phyloP scores from a whole-genome alignment of 2,888 invertebrate species.

The Nezara viridula region DNA sequence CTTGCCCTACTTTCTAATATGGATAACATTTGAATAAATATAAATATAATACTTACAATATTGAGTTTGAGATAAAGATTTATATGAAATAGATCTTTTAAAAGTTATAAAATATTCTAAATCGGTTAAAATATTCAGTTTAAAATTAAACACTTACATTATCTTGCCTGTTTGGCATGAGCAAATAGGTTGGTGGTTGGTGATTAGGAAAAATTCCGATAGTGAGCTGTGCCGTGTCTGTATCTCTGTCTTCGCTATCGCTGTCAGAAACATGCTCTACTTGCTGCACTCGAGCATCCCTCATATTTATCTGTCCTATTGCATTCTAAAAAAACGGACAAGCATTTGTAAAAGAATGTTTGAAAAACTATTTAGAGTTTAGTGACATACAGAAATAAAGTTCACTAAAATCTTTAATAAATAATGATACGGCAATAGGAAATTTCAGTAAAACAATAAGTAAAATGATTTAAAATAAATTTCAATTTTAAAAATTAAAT shows the following conservation, averaged over 20 bases:
- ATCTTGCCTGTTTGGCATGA: constrained; percentile 93
- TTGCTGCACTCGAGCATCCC: constrained; percentile 94
- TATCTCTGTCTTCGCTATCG: constrained; percentile 88
- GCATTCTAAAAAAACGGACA: constrained; percentile 80
- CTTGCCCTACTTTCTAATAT: background rate
- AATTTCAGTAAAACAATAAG: too few species aligned
- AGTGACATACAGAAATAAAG: too few species aligned
- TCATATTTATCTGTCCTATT: constrained; percentile 94
- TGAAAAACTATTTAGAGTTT: too few species aligned
- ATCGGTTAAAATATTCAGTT: too few species aligned
- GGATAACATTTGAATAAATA: background rate
- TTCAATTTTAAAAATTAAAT: too few species aligned
- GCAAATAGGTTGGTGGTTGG: constrained; percentile 92
- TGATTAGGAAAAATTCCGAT: constrained; percentile 95
- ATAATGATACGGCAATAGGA: too few species aligned
- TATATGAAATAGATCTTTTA: background rate
- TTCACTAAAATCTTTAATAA: too few species aligned
- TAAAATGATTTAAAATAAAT: too few species aligned
- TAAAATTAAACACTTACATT: constrained; percentile 73
- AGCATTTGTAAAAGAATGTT: background rate
- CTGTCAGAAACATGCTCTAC: constrained; percentile 94
- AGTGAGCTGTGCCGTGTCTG: constrained; percentile 83
- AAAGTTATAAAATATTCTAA: background rate
- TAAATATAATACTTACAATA: background rate
- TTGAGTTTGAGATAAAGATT: background rate